phyloP scores from a whole-genome alignment of 2,888 invertebrate genomes.

The Zhengitettix transpicula region DNA sequence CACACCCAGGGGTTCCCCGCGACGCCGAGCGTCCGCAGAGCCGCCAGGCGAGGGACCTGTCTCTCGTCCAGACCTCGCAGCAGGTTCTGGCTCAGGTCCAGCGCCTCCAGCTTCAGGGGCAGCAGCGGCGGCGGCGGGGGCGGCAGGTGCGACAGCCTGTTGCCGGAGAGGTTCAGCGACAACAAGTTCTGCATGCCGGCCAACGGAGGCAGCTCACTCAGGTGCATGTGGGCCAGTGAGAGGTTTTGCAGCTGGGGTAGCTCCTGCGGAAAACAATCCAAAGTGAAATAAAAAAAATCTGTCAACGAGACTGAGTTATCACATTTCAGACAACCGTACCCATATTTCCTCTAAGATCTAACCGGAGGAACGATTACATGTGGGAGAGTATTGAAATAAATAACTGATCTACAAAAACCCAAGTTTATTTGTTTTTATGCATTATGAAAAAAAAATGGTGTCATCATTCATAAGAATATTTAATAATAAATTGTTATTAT shows the following conservation, averaged over 20 bases:
- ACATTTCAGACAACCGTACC: no score
- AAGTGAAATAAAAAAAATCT: no score
- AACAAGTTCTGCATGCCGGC: constrained; percentile 41
- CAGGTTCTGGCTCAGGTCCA: constrained; percentile 60
- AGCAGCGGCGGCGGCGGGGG: constrained; percentile 37
- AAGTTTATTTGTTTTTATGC: no score
- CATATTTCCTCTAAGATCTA: no score
- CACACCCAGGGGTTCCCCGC: constrained; percentile 52
- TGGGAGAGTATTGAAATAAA: no score
- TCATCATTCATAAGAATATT: no score
- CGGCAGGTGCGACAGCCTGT: constrained; percentile 42
- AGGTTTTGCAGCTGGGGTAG: constrained; percentile 38
- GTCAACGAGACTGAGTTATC: no score
- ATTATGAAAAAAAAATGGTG: no score
- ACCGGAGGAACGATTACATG: no score
- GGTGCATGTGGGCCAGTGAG: constrained; percentile 39
- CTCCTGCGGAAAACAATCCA: constrained; percentile 17
- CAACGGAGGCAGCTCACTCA: constrained; percentile 37
- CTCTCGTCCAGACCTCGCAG: constrained; percentile 43
- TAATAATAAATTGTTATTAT: no score
- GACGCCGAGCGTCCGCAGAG: constrained; percentile 34
- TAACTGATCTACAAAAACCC: no score
- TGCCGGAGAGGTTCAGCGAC: constrained; percentile 55
- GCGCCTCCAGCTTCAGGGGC: constrained; percentile 33
- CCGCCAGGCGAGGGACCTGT: constrained; percentile 38